Base-by-base conservation (phyloP, 2,797 vertebrate species). In the Sebastes dallii region DNA sequence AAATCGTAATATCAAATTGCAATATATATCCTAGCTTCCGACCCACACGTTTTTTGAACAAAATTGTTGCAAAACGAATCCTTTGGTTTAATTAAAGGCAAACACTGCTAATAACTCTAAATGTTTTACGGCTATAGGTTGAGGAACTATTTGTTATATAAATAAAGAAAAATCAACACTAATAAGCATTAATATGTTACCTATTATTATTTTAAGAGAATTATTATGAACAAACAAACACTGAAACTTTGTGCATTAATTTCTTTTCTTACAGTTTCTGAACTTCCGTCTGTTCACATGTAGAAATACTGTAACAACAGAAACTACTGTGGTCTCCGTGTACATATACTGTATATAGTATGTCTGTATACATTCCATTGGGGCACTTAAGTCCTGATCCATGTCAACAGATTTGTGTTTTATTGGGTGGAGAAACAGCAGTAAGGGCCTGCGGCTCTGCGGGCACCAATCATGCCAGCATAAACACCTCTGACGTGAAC, bases 371-470 rank as follows among this genome's bases (percentile, higher is more conserved):
- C 77, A 89, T 88, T 86, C 84, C 82, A 7, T 10, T 66, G 75
- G 72, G 86, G 66, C 76, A 79, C 87, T 84, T 88, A 75, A 83
- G 75, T 82, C 81, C 82, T 73, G 78, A 90, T 89, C 85, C 90
- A 76, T 88, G 85, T 90, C 90, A 91, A 88, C 84, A 90, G 80
- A 88, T 92, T 78, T 77, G 79, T 89, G 86, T 89, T 93, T 92
- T 92, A 92, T 90, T 86, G 88, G 86, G 81, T 90, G 89, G 62
- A 86, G 88, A 86, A 90, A 84, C 76, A 77, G 83, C 82, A 84
- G 83, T 75, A 77, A 77, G 84, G 81, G 67, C 66, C 85, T 90
- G 90, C 64, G 76, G 83, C 81, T 91, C 85, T 89, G 81, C 36
- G 74, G 88, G 89, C 83, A 80, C 75, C 86, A 50, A 75, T 88